Evolutionary conservation across 2,797 vertebrate species (phyloP), one percentile per base, ranked within the genome.

Genomic region (Cuculus canorus): DNA sequence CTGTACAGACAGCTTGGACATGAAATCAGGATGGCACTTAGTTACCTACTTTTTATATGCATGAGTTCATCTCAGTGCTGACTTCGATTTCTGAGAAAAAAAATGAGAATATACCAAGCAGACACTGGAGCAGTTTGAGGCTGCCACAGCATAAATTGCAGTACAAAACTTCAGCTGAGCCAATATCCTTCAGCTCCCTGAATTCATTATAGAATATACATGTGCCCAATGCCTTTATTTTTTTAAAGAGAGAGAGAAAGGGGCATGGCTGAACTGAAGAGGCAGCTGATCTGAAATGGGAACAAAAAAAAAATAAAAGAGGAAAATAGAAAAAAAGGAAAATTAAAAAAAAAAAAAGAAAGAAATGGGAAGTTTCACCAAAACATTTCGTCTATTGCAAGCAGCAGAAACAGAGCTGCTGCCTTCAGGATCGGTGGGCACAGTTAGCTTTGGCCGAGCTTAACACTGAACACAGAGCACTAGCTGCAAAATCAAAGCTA

Each of bases 1-100:
- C 41, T 60, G 32, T 27, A 86, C 24, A 73, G 65, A 77, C 17
- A 57, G 32, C 37, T 80, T 0, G 0, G 61, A 63, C 0, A 0
- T 69, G 72, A 75, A 90, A 69, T 76, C 33, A 45, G 47, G 63
- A 37, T 41, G 27, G 17, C 30, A 43, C 27, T 71, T 53, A 33
- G 15, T 43, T 18, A 47, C 16, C 70, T 86, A 50, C 50, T 24
- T 63, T 82, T 75, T 39, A 43, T 5, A 39, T 5, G 7, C 27
- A 21, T 23, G 28, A 90, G 35, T 76, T 92, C 70, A 43, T 21
- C 65, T 68, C 63, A 22, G 17, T 22, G 56, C 5, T 4, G 68
- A 43, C 47, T 70, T 76, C n/a, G 61, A 75, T 71, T 92, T 78
- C 65, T 65, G 43, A 90, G 50, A 7, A 65, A 82, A 88, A 48